These are phyloP conservation scores for Strix aluco DNA, from an alignment of 2,113 vertebrate genomes.

Conservation along the genomic window DNA sequence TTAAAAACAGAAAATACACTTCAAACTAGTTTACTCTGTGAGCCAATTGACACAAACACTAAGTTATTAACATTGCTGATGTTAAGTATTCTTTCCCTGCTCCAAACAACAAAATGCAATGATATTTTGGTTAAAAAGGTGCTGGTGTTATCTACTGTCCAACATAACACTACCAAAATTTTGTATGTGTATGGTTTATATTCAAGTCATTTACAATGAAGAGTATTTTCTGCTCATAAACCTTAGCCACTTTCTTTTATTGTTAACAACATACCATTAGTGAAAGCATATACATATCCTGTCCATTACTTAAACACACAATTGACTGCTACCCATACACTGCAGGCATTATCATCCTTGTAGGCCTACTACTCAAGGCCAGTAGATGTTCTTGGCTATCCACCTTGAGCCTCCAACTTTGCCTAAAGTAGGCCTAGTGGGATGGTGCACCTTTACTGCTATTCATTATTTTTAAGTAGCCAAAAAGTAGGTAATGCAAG, in stretches of 20 bases:
- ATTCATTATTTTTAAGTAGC: not conserved
- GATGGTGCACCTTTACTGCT: constrained; percentile 21
- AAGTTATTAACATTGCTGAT: not conserved
- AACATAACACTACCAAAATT: not conserved
- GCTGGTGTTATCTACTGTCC: not conserved
- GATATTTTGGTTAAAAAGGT: not conserved
- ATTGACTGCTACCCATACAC: not conserved
- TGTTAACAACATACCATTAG: constrained; percentile 7
- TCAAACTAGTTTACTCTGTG: not conserved
- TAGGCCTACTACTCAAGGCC: constrained; percentile 51
- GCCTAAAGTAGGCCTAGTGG: constrained; percentile 55
- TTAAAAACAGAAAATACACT: constrained; percentile 58
- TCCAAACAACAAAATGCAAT: not conserved
- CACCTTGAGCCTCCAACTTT: constrained; percentile 56
- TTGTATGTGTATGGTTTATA: not conserved
- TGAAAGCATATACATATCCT: not conserved
- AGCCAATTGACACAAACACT: not conserved
- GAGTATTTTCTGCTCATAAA: constrained; percentile 58
- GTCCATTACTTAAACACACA: not conserved
- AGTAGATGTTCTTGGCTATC: not conserved
- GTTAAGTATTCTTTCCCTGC: not conserved
- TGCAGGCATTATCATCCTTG: not conserved
- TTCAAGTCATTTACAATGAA: not conserved
- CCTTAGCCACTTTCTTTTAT: not conserved
- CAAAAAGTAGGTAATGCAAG: constrained; percentile 62